phyloP scores from a whole-genome alignment of 92 coral and sea anemone species.

The Porites lobata region DNA sequence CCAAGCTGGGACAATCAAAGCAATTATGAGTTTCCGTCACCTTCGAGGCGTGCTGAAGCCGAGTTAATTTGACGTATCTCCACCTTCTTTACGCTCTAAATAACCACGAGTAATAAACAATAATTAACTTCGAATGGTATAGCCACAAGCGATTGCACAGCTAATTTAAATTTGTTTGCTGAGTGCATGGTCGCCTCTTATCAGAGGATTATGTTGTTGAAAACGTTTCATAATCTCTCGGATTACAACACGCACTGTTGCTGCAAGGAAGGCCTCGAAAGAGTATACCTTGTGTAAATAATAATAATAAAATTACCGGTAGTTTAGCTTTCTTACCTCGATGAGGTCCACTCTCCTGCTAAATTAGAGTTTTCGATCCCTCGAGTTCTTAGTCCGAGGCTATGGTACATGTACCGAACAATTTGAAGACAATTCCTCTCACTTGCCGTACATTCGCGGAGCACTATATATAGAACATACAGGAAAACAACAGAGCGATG shows the following conservation, averaged over 20 bases:
- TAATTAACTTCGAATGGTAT: slow-evolving; percentile 55
- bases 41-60: slow-evolving; percentile 20
- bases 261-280: background rate
- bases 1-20: slow-evolving; percentile 28
- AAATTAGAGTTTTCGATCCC: slow-evolving; percentile 54
- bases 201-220: slow-evolving; percentile 62
- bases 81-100: slow-evolving; percentile 43
- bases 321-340: slow-evolving; percentile 50
- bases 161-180: slow-evolving; percentile 47
- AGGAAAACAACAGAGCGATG: slow-evolving; percentile 44
- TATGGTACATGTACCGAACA: slow-evolving; percentile 68
- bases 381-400: slow-evolving; percentile 66
- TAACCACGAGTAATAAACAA: slow-evolving; percentile 47
- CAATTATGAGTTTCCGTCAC: slow-evolving; percentile 29
- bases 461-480: slow-evolving; percentile 49
- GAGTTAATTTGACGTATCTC: slow-evolving; percentile 55
- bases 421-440: slow-evolving; percentile 69
- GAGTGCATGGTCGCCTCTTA: slow-evolving; percentile 60
- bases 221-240: slow-evolving; percentile 49
- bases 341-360: slow-evolving; percentile 84
- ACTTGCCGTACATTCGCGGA: slow-evolving; percentile 37
- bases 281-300: background rate
- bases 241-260: slow-evolving; percentile 51
- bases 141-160: slow-evolving; percentile 42
- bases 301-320: background rate